Evolutionary conservation across 2,797 vertebrate species (phyloP).

Genomic region (Acanthis flammea): DNA sequence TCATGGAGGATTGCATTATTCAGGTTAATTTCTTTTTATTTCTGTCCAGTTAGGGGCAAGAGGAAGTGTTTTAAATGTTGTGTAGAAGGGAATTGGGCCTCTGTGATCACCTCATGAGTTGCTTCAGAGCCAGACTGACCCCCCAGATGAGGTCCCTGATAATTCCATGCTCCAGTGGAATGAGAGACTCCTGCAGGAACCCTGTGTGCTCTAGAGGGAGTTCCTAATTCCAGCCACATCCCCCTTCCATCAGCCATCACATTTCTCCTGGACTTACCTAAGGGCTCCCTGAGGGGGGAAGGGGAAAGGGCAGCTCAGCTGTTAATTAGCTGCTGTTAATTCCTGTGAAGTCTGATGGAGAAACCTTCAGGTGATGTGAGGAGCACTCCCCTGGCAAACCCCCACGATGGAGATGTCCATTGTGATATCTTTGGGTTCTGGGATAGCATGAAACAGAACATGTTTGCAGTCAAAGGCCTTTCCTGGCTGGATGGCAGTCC

Average conservation of each 20-base stretch:
- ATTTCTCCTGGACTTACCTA: background rate
- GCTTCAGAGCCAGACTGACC: background rate
- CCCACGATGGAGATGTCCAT: background rate
- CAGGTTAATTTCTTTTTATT: background rate
- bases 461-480: background rate
- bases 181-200: background rate
- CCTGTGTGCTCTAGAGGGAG: background rate
- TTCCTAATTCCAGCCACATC: background rate
- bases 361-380: background rate
- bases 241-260: background rate
- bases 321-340: background rate
- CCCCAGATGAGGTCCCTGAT: background rate
- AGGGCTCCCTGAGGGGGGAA: background rate
- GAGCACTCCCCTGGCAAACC: background rate
- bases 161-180: background rate
- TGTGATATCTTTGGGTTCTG: background rate
- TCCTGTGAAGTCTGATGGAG: background rate
- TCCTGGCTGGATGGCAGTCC: rapidly evolving
- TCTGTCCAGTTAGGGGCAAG: background rate
- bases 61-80: background rate
- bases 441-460: background rate
- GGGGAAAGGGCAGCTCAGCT: background rate
- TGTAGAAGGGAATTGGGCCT: background rate
- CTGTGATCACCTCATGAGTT: background rate
- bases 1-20: rapidly evolving